Evolutionary conservation across 2,113 vertebrate genomes (phyloP), one percentile per base, ranked within the genome.

Genomic region (Terrapene triunguis): DNA sequence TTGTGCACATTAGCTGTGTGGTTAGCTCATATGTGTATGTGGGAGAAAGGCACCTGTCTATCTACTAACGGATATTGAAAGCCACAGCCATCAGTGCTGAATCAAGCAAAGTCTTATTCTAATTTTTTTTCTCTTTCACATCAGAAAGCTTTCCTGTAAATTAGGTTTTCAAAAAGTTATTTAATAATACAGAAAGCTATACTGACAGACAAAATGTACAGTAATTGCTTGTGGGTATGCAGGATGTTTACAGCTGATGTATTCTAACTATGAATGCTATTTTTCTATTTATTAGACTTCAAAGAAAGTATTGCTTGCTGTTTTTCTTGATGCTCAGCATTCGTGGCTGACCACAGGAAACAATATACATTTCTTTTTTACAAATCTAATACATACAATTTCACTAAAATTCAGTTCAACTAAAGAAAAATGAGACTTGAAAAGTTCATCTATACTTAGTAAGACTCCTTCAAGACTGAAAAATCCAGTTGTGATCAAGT

Each of bases 141-240:
- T 94, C 90, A 93, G 80, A 91, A 94, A 92, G 48, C 74, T 95
- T 87, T 80, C 54, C 93, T 94, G 53, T 44, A 95, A 96, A 96
- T 96, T 96, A 89, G 72, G 83, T 92, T 97, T 96, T 95, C 85
- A 93, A 91, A 87, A 97, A 95, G 91, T 94, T 95, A 94, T 92
- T 82, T 85, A 95, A 96, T 90, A 92, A 92, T 92, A 96, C 38
- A 93, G 89, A 97, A 90, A 94, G 69, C 48, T 87, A 50, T 42
- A 11, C 72, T 90, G 95, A 86, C 89, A 91, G 62, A 92, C 80
- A 10, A 3, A 94, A 89, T 65, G 89, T 80, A 54, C n/a, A 92
- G 57, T 96, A 97, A 97, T 96, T 96, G 91, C 93, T 95, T 90
- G 90, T 90, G 85, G 89, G 85, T 88, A 94, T 88, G 87, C 47